Evolutionary conservation across 2,113 vertebrate genomes (phyloP).

Genomic region (Sinosuthora webbiana): DNA sequence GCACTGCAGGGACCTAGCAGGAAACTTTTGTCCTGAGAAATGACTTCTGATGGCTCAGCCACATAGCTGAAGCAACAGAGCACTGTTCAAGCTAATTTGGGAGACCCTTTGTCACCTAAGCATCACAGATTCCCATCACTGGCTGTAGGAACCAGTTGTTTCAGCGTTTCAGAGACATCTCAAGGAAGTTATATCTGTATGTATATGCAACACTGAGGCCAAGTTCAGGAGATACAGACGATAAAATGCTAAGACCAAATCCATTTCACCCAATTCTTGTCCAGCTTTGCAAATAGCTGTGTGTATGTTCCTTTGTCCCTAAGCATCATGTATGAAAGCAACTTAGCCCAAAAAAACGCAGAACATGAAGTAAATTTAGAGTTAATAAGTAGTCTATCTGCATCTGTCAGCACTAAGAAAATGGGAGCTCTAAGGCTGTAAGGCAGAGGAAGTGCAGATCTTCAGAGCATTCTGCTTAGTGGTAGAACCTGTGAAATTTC

Average conservation of each 20-base stretch:
- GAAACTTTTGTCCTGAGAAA: not conserved
- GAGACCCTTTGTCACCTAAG: not conserved
- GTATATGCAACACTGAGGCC: not conserved
- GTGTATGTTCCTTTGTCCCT: not conserved
- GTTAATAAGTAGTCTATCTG: not conserved
- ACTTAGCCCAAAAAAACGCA: not conserved
- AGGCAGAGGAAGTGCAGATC: not conserved
- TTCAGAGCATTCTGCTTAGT: not conserved
- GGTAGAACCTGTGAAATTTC: not conserved
- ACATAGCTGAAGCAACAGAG: fast-evolving
- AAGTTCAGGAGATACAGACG: fast-evolving
- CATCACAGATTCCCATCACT: not conserved
- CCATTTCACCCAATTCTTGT: fast-evolving
- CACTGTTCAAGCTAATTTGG: not conserved
- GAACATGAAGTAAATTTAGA: not conserved
- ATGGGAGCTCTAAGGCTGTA: not conserved
- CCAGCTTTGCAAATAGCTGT: not conserved
- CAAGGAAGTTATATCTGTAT: not conserved
- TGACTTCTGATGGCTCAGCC: not conserved
- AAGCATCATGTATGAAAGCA: not conserved
- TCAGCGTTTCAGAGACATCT: not conserved
- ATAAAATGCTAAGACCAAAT: not conserved
- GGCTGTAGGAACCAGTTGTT: not conserved
- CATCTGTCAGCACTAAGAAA: not conserved
- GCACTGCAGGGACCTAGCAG: not conserved